Base-by-base conservation (phyloP, 2,888 invertebrate genomes). In the Ommatoiulus sabulosus region DNA sequence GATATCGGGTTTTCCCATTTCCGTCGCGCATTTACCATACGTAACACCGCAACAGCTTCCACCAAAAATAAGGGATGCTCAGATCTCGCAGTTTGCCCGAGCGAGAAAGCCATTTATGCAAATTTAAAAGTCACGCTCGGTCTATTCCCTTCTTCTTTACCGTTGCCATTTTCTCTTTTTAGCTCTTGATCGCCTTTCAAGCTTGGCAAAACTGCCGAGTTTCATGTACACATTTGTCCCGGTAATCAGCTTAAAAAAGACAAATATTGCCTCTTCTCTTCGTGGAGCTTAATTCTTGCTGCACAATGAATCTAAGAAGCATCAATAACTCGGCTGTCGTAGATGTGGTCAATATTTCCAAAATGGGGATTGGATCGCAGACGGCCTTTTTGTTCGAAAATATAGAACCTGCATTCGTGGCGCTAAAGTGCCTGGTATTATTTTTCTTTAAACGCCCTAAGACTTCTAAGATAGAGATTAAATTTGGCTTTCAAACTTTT, bases 41-140 rank as follows among this genome's bases (percentile, higher is more conserved):
- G 57, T 15, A 57, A 57, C 57, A 57, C 57, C 57, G 57, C 57
- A 57, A 57, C 57, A 57, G 57, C 17, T 57, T 57, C 57, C 57
- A 57, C 57, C 17, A 57, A 57, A 57, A 57, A 57, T 57, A 15
- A 15, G 10, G 10, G 57, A 57, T 57, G 57, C 57, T 15, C 46
- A 10, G 15, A 15, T 5, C 8, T 46, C 15, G 57, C 57, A 15
- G 17, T 4, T 57, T 15, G 57, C 17, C 10, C 17, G 15, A 57
- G 46, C 46, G 17, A 57, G 17, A 57, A 57, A 57, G 15, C 46
- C 46, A 12, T 46, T 46, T 10, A 57, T 15, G 57, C 8, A 46
- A 46, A 46, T 7, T n/a, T 46, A 8, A 8, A 46, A 46, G 46
- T 46, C 46, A 46, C 8, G 10, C 57, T 15, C 4, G 10, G 4